Evolutionary conservation across 2,113 vertebrate species (phyloP).

Genomic region (Meles meles): DNA sequence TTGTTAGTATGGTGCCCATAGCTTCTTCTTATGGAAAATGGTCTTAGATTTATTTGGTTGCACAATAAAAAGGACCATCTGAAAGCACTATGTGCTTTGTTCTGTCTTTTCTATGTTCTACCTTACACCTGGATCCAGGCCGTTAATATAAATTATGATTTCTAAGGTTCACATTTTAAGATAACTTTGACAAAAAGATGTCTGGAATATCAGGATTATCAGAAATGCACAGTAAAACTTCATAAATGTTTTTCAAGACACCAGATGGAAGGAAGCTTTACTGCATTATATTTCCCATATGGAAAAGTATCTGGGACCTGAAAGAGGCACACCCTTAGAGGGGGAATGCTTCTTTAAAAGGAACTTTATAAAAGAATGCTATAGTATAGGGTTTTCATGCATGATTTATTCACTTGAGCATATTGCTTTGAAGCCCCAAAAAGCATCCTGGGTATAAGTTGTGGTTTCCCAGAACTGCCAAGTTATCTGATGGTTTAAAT

Average conservation of each 20-base stretch:
- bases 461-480: conserved; percentile 37
- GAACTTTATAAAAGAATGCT: conserved; percentile 36
- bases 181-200: conserved; percentile 29
- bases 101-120: neutral
- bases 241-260: conserved; percentile 43
- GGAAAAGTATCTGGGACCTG: conserved; percentile 22
- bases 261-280: conserved; percentile 41
- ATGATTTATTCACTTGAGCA: conserved; percentile 42
- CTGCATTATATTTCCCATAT: conserved; percentile 48
- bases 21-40: neutral
- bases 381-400: neutral
- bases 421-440: conserved; percentile 38
- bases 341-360: conserved; percentile 5
- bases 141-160: conserved; percentile 35
- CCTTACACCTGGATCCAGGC: conserved; percentile 37
- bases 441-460: neutral
- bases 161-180: conserved; percentile 38
- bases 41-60: neutral
- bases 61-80: neutral
- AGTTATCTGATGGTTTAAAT: conserved; percentile 47
- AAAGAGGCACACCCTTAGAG: conserved; percentile 19
- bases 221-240: conserved; percentile 47
- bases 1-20: neutral
- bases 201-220: conserved; percentile 45
- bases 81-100: neutral